Evolutionary conservation across 2,797 vertebrate genomes (phyloP).

Genomic region (Tragopan temminckii): DNA sequence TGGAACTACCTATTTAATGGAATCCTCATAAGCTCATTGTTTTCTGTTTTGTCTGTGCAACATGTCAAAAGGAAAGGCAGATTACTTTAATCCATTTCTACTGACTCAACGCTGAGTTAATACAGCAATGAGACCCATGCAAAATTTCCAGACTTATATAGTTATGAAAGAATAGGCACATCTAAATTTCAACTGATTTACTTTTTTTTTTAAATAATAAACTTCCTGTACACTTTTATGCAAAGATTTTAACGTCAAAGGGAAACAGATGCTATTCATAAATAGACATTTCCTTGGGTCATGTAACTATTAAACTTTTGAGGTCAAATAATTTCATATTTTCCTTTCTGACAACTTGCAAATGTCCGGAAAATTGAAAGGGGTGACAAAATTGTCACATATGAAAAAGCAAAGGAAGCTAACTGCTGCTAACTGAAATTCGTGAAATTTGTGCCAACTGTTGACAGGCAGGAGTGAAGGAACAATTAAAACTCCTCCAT

Average conservation of each 20-base stretch:
- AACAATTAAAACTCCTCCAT: not conserved
- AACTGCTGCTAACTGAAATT: not conserved
- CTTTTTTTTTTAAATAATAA: not conserved
- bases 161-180: not conserved
- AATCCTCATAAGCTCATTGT: fast-evolving
- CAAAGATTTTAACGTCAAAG: not conserved
- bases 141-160: not conserved
- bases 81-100: not conserved
- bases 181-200: not conserved
- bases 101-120: not conserved
- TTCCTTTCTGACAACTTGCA: not conserved
- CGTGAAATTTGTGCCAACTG: not conserved
- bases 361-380: not conserved
- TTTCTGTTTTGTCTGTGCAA: not conserved
- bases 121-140: not conserved
- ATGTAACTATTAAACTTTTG: not conserved
- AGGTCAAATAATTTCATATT: not conserved
- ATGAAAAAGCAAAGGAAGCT: not conserved
- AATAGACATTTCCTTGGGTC: not conserved
- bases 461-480: not conserved
- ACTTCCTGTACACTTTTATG: not conserved
- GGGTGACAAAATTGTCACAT: not conserved
- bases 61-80: not conserved
- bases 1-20: not conserved
- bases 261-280: constrained; percentile 6